phyloP scores from a whole-genome alignment of 1,140 invertebrate species.

The Brachionus rubens region DNA sequence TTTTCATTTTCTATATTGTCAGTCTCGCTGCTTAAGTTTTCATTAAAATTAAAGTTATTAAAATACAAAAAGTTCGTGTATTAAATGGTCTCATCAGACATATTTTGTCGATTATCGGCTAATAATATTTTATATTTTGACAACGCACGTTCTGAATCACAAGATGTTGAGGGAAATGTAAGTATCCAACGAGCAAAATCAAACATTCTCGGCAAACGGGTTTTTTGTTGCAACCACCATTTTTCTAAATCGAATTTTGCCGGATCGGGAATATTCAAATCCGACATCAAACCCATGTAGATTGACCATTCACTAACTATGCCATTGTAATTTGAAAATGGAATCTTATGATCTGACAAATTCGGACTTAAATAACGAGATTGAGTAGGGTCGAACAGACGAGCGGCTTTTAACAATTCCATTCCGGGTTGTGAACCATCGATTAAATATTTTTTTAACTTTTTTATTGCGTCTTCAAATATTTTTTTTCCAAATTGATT shows the following conservation, averaged over 20 bases:
- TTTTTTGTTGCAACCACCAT: conserved; percentile 1
- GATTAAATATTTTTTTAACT: background rate
- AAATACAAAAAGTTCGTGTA: background rate
- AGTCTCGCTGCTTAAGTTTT: no score
- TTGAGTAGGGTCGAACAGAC: background rate
- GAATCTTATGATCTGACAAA: background rate
- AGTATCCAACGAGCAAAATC: background rate
- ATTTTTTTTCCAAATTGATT: background rate
- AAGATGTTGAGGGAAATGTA: background rate
- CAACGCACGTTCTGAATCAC: background rate
- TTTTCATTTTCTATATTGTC: no score
- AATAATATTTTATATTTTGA: conserved; percentile 4
- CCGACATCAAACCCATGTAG: background rate
- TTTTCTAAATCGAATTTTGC: background rate
- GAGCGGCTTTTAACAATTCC: background rate
- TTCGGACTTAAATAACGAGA: background rate
- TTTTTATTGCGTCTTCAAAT: background rate
- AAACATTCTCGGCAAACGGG: background rate
- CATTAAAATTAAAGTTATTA: background rate
- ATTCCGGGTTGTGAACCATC: background rate
- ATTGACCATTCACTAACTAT: background rate
- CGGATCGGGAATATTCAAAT: background rate
- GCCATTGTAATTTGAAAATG: background rate
- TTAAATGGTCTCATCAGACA: background rate
- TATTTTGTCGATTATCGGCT: background rate